Evolutionary conservation across 2,888 invertebrate genomes (phyloP).

Genomic region (Argyresthia albistria): DNA sequence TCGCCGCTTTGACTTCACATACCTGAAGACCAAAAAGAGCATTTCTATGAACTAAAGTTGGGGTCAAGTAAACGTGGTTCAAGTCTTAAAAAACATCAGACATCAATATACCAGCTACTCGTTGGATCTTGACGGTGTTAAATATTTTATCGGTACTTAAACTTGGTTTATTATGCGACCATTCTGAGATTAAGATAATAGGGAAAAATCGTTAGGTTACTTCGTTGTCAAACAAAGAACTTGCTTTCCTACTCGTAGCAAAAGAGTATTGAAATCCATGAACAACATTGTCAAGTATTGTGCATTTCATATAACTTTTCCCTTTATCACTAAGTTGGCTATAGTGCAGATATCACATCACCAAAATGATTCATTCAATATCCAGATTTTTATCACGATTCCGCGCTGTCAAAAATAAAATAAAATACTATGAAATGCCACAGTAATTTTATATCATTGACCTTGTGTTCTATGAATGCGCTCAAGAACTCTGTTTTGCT

Average conservation of each 20-base stretch:
- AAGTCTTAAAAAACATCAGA: constrained; percentile 38
- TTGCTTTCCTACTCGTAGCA: neutral
- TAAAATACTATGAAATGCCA: no score
- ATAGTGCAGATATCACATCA: no score
- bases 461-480: no score
- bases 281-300: no score
- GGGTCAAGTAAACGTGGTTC: constrained; percentile 29
- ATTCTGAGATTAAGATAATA: constrained; percentile 52
- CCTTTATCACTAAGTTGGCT: no score
- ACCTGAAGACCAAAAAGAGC: constrained; percentile 3
- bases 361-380: no score
- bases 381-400: no score
- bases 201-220: neutral
- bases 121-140: constrained; percentile 44
- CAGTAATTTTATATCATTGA: no score
- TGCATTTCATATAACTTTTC: no score
- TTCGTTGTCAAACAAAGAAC: neutral
- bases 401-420: no score
- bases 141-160: constrained; percentile 68
- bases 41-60: neutral
- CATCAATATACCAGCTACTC: constrained; percentile 46
- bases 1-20: neutral
- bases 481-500: no score
- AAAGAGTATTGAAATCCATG: no score
- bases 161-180: constrained; percentile 51